Conservation (phyloP, 2,888 invertebrate species). For the Leptopilina syphax region DNA sequence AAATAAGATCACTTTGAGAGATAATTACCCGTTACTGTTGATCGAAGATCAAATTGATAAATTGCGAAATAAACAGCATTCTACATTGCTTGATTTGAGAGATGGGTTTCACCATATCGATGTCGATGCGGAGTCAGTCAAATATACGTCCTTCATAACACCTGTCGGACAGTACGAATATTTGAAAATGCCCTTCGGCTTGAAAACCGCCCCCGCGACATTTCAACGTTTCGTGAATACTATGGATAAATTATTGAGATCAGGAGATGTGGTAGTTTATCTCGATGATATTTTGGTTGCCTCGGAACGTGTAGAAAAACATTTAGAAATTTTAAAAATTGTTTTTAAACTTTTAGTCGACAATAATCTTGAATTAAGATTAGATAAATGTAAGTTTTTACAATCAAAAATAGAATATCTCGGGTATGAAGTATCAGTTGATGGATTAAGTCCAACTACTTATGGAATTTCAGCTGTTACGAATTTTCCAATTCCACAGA, state of each 20-base stretch:
- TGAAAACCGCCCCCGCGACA: too few species aligned
- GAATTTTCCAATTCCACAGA: slow-evolving; percentile 46
- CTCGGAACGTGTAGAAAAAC: slow-evolving; percentile 21
- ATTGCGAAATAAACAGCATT: too few species aligned
- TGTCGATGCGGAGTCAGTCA: too few species aligned
- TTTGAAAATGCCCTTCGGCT: too few species aligned
- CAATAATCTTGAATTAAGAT: slow-evolving; percentile 35
- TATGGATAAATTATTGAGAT: slow-evolving; percentile 49
- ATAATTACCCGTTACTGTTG: too few species aligned
- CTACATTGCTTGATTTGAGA: too few species aligned
- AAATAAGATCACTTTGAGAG: too few species aligned
- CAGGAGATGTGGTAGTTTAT: slow-evolving; percentile 49
- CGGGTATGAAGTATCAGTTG: neutral
- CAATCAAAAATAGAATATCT: slow-evolving; percentile 8
- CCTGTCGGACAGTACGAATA: too few species aligned
- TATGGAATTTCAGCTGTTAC: slow-evolving; percentile 6
- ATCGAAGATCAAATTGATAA: too few species aligned
- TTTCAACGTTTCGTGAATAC: slow-evolving; percentile 15
- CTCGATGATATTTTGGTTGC: slow-evolving; percentile 55
- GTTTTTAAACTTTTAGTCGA: slow-evolving; percentile 39
- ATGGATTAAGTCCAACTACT: neutral
- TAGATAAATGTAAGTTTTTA: slow-evolving; percentile 11
- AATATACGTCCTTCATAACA: too few species aligned
- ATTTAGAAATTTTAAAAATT: neutral
- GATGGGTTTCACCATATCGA: too few species aligned